Evolutionary conservation across 2,888 invertebrate genomes (phyloP), one percentile per base, ranked within the genome.

Genomic region (Buathra laborator): DNA sequence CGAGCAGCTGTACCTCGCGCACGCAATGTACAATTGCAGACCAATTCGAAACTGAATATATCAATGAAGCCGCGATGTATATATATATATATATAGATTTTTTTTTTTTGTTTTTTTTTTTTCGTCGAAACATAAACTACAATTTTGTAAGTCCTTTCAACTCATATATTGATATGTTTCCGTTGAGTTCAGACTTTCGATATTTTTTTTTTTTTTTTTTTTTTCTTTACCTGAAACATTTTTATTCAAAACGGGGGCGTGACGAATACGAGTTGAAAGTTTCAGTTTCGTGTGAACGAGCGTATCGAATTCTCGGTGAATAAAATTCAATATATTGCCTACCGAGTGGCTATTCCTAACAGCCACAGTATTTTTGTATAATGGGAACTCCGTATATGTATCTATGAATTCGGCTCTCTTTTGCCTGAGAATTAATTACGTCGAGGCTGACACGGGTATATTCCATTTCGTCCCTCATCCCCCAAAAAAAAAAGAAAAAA

Each of bases 371-470:
- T 85, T 83, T 68, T 14, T 70, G 37, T 46, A 5, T 19, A 68
- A 24, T 24, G 24, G 19, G 43, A 19, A 9, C 16, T 6, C 12
- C 43, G 14, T 43, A 81, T 56, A 68, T 76, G 32, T 66, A 70
- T 56, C 53, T 70, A 48, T 75, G 62, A 32, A 67, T 80, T 77
- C 48, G 76, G 76, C 72, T 80, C 80, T 80, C 72, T 83, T 83
- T 85, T 77, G 82, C 76, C 72, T 76, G 80, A 68, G 80, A 85
- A 85, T 85, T 85, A 85, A 85, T 85, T 85, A 85, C 82, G 79
- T 62, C 74, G 66, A 7, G 44, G 67, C 76, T 85, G 85, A 85
- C 82, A 83, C 80, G 85, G 85, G 85, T 85, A 76, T 75, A 83
- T 85, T 85, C 80, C 82, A 80, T 83, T 83, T 77, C 67, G 80